Base-by-base conservation (phyloP, 2,888 invertebrate species). In the Acrobasis repandana region DNA sequence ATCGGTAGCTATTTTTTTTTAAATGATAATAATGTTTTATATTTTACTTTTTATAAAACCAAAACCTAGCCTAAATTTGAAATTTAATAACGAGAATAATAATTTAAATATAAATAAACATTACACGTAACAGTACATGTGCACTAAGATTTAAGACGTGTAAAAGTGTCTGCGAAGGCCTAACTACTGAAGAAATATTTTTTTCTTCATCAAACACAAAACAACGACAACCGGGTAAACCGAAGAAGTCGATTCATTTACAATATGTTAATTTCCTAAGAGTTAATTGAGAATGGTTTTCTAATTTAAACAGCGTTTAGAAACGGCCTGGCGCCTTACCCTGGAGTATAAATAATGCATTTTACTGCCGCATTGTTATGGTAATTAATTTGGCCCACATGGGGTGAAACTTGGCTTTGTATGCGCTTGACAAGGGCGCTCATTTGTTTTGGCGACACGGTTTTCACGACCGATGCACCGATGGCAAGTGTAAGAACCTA, bases 341-440 rank as follows among this genome's bases (percentile, higher is more conserved):
- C 77, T 67, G 65, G 63, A 64, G 46, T 77, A 83, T 89, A 85
- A 89, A 88, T 87, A 85, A 88, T 85, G 76, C 73, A 88, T 86
- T 83, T 84, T 76, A 87, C 78, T 64, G 62, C 65, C 68, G 67
- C 74, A 85, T 88, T 88, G 87, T 89, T 75, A 87, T 88, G 87
- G 73, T 89, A 88, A 90, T 88, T 85, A 84, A 85, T 85, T 81
- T 86, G 83, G 73, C 83, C 80, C 74, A 82, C 79, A 82, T 82
- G 70, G 82, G 82, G 83, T 79, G 84, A 87, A 88, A 87, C 79
- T 76, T 66, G 65, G 73, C 76, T 76, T 77, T 76, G 76, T 74
- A 75, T 77, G 73, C 76, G 62, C 67, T 72, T 72, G 76, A 77
- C 77, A 68, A 64, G 73, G 75, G 74, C 65, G 66, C 65, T 69